A percentile compares a stretch with the other conserved stretches of the same genome.
Evolutionary conservation across 1,140 invertebrate species (phyloP).

Genomic region (Trachymyrmex cornetzi): DNA sequence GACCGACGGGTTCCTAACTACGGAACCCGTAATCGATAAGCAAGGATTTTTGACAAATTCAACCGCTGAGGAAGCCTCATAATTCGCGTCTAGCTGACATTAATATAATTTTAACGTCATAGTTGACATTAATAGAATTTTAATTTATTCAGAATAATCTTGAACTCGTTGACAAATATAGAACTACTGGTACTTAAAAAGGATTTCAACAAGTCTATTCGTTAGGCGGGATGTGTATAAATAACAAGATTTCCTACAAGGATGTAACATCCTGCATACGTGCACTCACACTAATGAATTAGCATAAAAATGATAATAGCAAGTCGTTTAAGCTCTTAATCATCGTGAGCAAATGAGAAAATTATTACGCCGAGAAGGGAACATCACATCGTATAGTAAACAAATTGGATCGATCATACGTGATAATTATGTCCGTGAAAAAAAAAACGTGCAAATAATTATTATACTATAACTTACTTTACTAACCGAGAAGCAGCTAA

Average conservation of each 20-base stretch:
- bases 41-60: background rate
- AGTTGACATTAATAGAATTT: too few relatives aligned
- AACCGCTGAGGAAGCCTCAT: background rate
- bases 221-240: constrained; percentile 7
- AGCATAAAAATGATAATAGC: constrained; percentile 4
- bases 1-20: background rate
- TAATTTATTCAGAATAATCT: background rate
- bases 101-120: too few relatives aligned
- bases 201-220: background rate
- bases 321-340: constrained; percentile 3
- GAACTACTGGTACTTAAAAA: background rate
- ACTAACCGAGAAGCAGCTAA: too few relatives aligned
- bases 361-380: background rate
- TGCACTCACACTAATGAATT: background rate
- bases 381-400: background rate
- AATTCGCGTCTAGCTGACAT: background rate
- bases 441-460: too few relatives aligned
- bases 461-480: too few relatives aligned
- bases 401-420: background rate
- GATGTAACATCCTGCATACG: background rate
- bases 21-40: background rate
- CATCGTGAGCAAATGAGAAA: background rate
- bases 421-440: too few relatives aligned
- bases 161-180: constrained; percentile 10
- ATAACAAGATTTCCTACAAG: constrained; percentile 16